Evolutionary conservation across 1,140 invertebrate species (phyloP), one percentile per base, ranked within the genome.

Genomic region (Uloborus diversus): DNA sequence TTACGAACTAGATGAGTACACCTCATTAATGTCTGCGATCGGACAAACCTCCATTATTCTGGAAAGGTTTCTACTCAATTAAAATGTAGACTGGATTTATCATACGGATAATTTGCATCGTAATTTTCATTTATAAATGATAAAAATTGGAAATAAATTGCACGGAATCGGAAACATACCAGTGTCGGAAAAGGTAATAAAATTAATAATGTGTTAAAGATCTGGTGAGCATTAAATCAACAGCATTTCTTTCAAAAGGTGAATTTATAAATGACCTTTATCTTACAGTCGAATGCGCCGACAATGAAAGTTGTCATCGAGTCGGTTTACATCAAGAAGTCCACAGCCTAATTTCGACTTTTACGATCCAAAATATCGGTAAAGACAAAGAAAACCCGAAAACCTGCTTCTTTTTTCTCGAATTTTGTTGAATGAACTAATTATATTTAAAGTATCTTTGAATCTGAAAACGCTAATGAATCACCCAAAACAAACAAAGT

Each of bases 381-480:
- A 75, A 75, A 75, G 71, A 75, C 57, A 75, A 75, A 61, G 71
- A 75, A 64, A 42, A 59, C 56, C 35, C 30, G 23, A 59, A 37
- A 49, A 20, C 7, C 13, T 13, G 7, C 30, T 23, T 30, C 11
- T 73, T 70, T 66, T 57, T 57, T 27, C 28, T 57, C 49, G 14
- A 33, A 78, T 65, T 78, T 66, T 66, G 61, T 65, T 78, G 62
- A 78, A 78, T 78, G 62, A 25, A 61, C 73, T 78, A 78, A 78
- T 78, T 78, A 78, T 78, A 78, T 78, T 78, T 78, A 78, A 78
- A 78, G 73, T 78, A 78, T 78, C 73, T 78, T 66, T 35, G 73
- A 65, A 78, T 78, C 73, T 66, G 61, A 78, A 78, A 66, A 62
- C 61, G 73, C 73, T 78, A 78, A 78, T 78, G 73, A 78, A 78